A percentile compares a stretch with the other conserved stretches of the same genome.
These are phyloP conservation scores for Caenorhabditis macrosperma DNA, from an alignment of 2,888 invertebrate genomes.

Conservation along the genomic window DNA sequence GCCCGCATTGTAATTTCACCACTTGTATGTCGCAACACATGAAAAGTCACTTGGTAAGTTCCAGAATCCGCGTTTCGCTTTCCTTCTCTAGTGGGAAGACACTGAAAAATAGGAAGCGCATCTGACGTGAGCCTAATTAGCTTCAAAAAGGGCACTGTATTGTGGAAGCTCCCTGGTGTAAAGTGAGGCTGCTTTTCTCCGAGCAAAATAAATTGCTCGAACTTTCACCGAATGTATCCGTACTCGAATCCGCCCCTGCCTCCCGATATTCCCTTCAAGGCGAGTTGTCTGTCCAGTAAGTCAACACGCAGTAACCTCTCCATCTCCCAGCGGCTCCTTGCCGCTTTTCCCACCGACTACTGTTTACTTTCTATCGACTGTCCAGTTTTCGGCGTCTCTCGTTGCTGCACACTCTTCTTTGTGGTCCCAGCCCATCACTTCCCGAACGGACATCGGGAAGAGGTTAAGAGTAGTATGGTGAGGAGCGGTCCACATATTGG, in stretches of 20 bases:
- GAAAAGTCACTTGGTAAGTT: slow-evolving; percentile 79
- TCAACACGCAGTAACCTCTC: slow-evolving; percentile 42
- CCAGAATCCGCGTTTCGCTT: slow-evolving; percentile 17
- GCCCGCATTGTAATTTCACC: slow-evolving; percentile 80
- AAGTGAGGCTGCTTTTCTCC: not conserved
- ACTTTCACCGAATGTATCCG: slow-evolving; percentile 6
- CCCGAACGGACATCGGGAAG: slow-evolving; percentile 58
- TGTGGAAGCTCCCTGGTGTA: slow-evolving; percentile 22
- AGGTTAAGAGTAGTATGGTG: slow-evolving; percentile 47
- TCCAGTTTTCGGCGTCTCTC: slow-evolving; percentile 53
- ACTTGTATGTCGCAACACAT: slow-evolving; percentile 80
- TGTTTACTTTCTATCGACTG: slow-evolving; percentile 58
- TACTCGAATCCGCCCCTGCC: not conserved
- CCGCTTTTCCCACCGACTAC: slow-evolving; percentile 56
- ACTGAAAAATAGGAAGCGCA: not conserved
- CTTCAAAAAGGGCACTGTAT: slow-evolving; percentile 24
- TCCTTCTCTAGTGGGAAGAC: not conserved
- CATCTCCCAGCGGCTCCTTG: slow-evolving; percentile 25
- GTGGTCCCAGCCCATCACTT: slow-evolving; percentile 35
- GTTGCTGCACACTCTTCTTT: slow-evolving; percentile 18
- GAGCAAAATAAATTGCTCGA: not conserved
- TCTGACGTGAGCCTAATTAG: slow-evolving; percentile 29
- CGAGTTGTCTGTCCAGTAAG: slow-evolving; percentile 42
- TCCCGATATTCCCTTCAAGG: slow-evolving; percentile 17
- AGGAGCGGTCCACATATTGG: slow-evolving; percentile 40